Percentiles rank a stretch among this genome's conserved stretches.
Evolutionary conservation across 2,797 vertebrate genomes (phyloP).

Genomic region (Arnoldichthys spilopterus): DNA sequence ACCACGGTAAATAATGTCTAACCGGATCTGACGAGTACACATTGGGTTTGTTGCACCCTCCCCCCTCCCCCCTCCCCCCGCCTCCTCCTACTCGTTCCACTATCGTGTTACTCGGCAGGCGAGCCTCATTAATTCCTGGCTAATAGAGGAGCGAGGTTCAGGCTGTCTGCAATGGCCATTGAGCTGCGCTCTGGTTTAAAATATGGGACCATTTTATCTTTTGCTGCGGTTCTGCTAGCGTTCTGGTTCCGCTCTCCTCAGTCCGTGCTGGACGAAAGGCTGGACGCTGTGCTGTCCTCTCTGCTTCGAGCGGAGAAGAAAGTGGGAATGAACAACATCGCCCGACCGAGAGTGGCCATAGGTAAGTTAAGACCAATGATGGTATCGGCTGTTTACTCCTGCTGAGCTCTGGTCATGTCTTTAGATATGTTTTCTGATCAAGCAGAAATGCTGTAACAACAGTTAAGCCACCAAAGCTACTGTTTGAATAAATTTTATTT

Average conservation of each 20-base stretch:
- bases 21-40: slow-evolving; percentile 4
- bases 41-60: neutral
- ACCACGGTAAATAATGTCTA: neutral
- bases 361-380: slow-evolving; percentile 65
- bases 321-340: slow-evolving; percentile 69
- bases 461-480: neutral
- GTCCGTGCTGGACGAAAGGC: slow-evolving; percentile 71
- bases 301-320: slow-evolving; percentile 82
- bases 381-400: neutral
- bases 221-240: slow-evolving; percentile 74
- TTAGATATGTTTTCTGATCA: slow-evolving; percentile 10
- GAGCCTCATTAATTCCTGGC: neutral
- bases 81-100: neutral
- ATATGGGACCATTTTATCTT: slow-evolving; percentile 74
- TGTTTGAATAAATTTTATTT: neutral
- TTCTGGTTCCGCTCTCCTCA: slow-evolving; percentile 76
- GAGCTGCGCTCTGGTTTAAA: slow-evolving; percentile 71
- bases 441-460: neutral
- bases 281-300: slow-evolving; percentile 81
- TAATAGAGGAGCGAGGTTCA: neutral
- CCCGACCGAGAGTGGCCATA: slow-evolving; percentile 80
- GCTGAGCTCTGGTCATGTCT: neutral
- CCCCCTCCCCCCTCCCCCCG: neutral
- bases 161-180: slow-evolving; percentile 59
- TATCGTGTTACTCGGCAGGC: too few species aligned